Conservation (phyloP, 2,113 vertebrate species). For the Zosterops japonicus region DNA sequence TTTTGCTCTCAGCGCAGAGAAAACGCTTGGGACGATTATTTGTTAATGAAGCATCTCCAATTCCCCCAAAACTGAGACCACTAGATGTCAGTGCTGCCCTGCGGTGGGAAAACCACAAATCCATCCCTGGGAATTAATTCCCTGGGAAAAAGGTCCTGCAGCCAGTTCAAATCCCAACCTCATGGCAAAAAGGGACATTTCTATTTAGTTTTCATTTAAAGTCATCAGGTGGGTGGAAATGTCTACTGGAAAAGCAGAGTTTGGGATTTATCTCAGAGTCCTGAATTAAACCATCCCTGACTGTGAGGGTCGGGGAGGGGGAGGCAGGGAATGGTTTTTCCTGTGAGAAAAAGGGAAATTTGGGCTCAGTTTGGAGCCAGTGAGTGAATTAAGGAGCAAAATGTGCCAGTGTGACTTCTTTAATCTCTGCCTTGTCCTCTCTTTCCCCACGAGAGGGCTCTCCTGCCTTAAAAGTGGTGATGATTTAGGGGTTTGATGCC, state of each 20-base stretch:
- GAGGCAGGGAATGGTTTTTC: accelerated
- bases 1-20: too few relatives aligned
- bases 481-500: accelerated
- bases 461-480: background rate
- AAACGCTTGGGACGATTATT: background rate
- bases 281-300: background rate
- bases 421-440: accelerated
- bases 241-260: background rate
- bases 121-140: background rate
- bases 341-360: background rate
- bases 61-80: background rate
- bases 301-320: accelerated
- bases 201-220: background rate
- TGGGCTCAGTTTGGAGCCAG: background rate
- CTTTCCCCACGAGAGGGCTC: background rate
- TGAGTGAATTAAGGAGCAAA: accelerated
- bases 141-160: background rate
- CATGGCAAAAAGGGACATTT: accelerated
- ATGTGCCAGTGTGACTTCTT: accelerated
- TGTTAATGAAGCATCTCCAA: background rate
- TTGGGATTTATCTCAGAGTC: background rate
- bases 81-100: conserved; percentile 67
- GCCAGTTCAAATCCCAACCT: background rate
- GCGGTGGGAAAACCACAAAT: background rate
- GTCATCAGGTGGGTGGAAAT: background rate